Evolutionary conservation across 2,113 vertebrate species (phyloP).

Genomic region (Anas platyrhynchos): DNA sequence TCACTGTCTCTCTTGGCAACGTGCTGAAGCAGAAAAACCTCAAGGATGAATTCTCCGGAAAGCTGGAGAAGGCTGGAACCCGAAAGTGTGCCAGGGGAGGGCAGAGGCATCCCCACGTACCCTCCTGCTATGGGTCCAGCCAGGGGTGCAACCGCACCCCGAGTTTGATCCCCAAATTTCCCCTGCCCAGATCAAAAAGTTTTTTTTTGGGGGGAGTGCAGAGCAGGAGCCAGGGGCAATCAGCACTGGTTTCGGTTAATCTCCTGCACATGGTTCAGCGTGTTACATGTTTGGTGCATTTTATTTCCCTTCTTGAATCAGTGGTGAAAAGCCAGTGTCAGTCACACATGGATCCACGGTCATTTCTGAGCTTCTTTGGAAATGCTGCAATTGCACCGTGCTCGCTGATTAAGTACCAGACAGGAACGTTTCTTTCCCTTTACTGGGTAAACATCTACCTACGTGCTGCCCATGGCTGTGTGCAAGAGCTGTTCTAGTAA

Average conservation of each 20-base stretch:
- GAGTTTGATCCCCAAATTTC: too few relatives aligned
- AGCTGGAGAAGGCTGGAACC: background rate
- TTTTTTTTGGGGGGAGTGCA: too few relatives aligned
- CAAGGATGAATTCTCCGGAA: background rate
- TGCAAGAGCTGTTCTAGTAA: accelerated
- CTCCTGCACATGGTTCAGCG: background rate
- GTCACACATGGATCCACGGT: accelerated
- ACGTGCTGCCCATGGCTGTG: accelerated
- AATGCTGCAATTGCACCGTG: accelerated
- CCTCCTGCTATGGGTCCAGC: background rate
- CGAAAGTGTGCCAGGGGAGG: accelerated
- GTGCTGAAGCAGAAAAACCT: slow-evolving; percentile 1
- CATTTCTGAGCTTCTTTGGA: background rate
- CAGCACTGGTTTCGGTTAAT: background rate
- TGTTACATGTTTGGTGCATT: accelerated
- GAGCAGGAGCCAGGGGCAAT: too few relatives aligned
- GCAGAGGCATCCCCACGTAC: background rate
- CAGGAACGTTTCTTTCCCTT: accelerated
- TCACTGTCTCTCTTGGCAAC: slow-evolving; percentile 19
- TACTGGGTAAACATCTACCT: background rate
- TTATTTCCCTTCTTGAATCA: background rate
- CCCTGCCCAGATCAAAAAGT: too few relatives aligned
- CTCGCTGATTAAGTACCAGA: accelerated
- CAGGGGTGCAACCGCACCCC: background rate
- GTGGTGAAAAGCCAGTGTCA: background rate